Percentiles rank a stretch among this genome's conserved stretches.
Evolutionary conservation across 1,140 invertebrate species (phyloP).

Genomic region (Lordiphosa mommai): DNA sequence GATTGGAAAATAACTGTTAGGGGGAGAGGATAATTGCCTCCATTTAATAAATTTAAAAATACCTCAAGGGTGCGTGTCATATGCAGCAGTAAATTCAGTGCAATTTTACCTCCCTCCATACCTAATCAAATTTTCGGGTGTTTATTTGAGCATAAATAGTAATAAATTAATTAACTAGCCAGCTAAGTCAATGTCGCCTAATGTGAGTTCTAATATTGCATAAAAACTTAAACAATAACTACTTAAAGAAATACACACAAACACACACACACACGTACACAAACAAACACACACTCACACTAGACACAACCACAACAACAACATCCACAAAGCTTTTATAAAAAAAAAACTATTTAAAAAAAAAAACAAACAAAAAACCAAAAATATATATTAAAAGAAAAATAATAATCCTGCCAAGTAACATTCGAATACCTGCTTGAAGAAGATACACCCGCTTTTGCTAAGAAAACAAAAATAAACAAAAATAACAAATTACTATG

Average conservation of each 20-base stretch:
- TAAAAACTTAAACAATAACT: conserved; percentile 54
- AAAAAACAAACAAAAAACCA: conserved; percentile 23
- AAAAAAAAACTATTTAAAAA: conserved; percentile 66
- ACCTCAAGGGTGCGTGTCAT: too few relatives aligned
- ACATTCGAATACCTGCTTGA: conserved; percentile 79
- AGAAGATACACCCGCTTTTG: conserved; percentile 79
- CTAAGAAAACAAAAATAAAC: conserved; percentile 39
- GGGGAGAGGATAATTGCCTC: too few relatives aligned
- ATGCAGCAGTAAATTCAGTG: too few relatives aligned
- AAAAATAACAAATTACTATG: conserved; percentile 32
- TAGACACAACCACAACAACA: conserved; percentile 14
- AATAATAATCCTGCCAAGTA: conserved; percentile 79
- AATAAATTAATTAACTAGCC: conserved; percentile 56
- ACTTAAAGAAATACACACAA: conserved; percentile 24
- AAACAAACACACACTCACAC: conserved; percentile 8
- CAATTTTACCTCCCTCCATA: too few relatives aligned
- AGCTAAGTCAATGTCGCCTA: conserved; percentile 75
- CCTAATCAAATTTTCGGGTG: not conserved
- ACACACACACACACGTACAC: conserved; percentile 21
- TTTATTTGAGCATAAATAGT: conserved; percentile 7
- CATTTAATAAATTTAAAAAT: too few relatives aligned
- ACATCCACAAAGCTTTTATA: conserved; percentile 67
- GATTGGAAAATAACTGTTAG: too few relatives aligned
- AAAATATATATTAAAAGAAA: conserved; percentile 30
- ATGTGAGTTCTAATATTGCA: conserved; percentile 66